Percentiles rank a stretch among this genome's conserved stretches.
Conservation (phyloP, 2,888 invertebrate genomes). For the Drosophila greeni region DNA sequence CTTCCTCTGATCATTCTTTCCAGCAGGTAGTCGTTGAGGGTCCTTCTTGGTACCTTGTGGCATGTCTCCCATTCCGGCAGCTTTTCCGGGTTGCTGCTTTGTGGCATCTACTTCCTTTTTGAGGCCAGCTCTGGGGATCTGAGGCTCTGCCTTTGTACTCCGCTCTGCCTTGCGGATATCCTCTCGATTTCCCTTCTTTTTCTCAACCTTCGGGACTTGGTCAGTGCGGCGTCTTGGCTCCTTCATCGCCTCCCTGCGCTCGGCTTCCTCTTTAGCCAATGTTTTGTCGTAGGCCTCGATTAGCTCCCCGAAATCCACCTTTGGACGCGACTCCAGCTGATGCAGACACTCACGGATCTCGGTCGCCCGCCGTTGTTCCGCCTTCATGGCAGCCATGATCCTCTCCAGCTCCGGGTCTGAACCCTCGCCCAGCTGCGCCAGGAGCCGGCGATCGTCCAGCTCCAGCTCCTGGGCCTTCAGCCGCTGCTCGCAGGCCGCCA, state of each 20-base stretch:
- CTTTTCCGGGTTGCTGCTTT: not conserved
- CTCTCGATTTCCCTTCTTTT: not conserved
- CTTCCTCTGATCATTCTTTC: not conserved
- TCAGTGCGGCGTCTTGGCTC: not conserved
- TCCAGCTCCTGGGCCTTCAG: not conserved
- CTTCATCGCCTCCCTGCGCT: not conserved
- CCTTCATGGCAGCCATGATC: not conserved
- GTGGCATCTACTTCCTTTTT: not conserved
- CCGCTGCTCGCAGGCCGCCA: not conserved
- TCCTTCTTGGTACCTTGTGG: not conserved
- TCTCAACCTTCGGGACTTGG: no score
- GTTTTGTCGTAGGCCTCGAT: not conserved
- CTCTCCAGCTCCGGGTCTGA: not conserved
- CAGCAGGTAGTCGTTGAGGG: no score
- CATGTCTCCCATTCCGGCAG: not conserved
- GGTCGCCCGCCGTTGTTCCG: not conserved
- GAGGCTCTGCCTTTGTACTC: not conserved
- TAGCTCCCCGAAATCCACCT: not conserved
- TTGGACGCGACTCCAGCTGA: not conserved
- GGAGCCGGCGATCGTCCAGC: not conserved
- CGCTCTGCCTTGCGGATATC: not conserved
- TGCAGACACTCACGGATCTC: not conserved
- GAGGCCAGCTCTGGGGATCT: not conserved
- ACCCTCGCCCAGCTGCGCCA: not conserved
- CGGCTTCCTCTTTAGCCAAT: not conserved